A percentile compares a stretch with the other conserved stretches of the same genome.
These are phyloP conservation scores for Aproaerema taeniolella DNA, from an alignment of 2,888 invertebrate genomes.

Conservation along the genomic window DNA sequence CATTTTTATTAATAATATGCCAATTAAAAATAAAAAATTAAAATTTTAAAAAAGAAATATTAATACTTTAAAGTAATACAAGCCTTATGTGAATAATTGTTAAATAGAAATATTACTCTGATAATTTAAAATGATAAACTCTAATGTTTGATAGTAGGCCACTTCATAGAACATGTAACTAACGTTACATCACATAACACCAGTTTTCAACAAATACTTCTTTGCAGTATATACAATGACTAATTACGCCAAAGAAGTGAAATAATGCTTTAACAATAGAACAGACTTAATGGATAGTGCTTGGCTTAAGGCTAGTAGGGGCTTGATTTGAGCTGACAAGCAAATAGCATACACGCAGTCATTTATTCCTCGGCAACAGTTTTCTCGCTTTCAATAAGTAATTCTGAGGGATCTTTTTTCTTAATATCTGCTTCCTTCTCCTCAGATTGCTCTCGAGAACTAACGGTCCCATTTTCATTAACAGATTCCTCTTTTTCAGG, in stretches of 20 bases:
- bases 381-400: conserved; percentile 64
- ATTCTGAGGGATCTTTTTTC: conserved; percentile 57
- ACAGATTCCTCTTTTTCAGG: conserved; percentile 45
- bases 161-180: conserved; percentile 51
- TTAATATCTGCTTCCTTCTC: conserved; percentile 50
- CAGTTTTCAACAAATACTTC: conserved; percentile 56
- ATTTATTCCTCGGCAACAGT: conserved; percentile 53
- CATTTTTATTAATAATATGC: conserved; percentile 19
- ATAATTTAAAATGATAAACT: conserved; percentile 52
- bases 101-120: conserved; percentile 63
- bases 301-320: conserved; percentile 66
- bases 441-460: conserved; percentile 62
- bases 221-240: conserved; percentile 68
- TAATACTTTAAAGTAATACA: conserved; percentile 72
- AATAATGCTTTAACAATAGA: conserved; percentile 57
- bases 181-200: conserved; percentile 53
- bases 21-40: conserved; percentile 37
- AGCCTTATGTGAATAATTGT: conserved; percentile 54
- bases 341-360: conserved; percentile 29
- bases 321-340: conserved; percentile 68
- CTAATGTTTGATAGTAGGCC: conserved; percentile 61
- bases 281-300: conserved; percentile 56
- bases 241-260: conserved; percentile 58
- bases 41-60: conserved; percentile 45
- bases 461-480: conserved; percentile 59